Evolutionary conservation across 1,140 invertebrate species (phyloP), one percentile per base, ranked within the genome.

Genomic region (Eufriesea mexicana): DNA sequence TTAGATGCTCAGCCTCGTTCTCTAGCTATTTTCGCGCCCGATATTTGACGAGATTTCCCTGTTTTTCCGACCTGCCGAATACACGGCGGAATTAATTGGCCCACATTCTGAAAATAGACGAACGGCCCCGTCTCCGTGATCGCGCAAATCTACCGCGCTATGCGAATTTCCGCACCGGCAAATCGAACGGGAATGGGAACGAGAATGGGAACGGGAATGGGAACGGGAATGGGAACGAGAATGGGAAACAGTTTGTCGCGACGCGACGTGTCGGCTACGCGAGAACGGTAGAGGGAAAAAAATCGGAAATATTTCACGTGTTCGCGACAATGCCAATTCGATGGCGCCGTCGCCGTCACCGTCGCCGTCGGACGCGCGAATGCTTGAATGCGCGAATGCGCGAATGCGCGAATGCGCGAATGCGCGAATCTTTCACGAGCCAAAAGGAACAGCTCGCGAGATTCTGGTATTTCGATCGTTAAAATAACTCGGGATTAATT

Each of bases 401-500:
- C 35, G 35, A 4, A 35, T 35, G 67, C 1, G 67, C 66, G 66
- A 47, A 47, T 20, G n/a, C n/a, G n/a, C 35, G 35, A 4, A 35
- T 35, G 67, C 1, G 67, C 66, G 66, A 47, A 47, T 20, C 12
- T 14, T 47, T 42, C 14, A n/a, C 35, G 20, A 54, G 6, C 47
- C 28, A 54, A 84, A 87, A 55, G 59, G 47, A 57, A 2, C 67
- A 85, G 28, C 25, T 23, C 51, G n/a, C 5, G 51, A 9, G n/a
- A 75, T 77, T 79, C 18, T 55, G 55, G 47, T 51, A 35, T 49
- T 20, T 16, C 25, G 59, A 16, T 73, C 86, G 84, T 90, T 84
- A 89, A 90, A 90, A 91, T 74, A 90, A 83, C 81, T 90, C 55
- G 57, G 85, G 78, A 93, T 92, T 92, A 92, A 92, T 93, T 93